Percentiles rank a stretch among this genome's conserved stretches.
Conservation (phyloP, 2,888 invertebrate species). For the Agrotis segetum region DNA sequence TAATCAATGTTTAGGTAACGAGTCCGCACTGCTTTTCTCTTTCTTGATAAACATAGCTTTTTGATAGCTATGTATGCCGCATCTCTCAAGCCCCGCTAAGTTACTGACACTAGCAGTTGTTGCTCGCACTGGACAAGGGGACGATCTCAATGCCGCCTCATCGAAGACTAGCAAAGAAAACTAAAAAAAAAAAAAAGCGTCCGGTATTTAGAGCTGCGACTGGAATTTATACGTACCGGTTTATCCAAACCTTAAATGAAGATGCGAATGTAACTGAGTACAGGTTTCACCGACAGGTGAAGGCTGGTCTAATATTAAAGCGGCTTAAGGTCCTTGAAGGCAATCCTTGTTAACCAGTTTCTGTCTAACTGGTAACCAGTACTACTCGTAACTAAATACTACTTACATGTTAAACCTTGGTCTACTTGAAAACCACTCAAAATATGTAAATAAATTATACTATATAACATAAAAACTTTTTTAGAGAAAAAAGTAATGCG, state of each 20-base stretch:
- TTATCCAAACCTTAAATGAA: neutral
- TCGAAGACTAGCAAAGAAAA: no score
- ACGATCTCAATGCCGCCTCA: no score
- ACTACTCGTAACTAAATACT: neutral
- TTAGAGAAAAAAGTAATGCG: neutral
- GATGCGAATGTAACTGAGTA: slow-evolving; percentile 2
- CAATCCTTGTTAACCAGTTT: slow-evolving; percentile 38
- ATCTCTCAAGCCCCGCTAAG: no score
- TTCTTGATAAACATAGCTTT: no score
- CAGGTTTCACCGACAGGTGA: slow-evolving; percentile 13
- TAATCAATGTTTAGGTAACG: no score
- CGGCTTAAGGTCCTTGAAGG: slow-evolving; percentile 35
- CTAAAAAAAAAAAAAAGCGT: neutral
- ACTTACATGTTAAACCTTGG: slow-evolving; percentile 46
- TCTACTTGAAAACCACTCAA: slow-evolving; percentile 47
- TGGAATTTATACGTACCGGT: neutral
- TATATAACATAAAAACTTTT: neutral
- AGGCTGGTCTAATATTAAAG: slow-evolving; percentile 15
- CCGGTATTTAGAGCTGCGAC: neutral
- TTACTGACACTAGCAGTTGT: no score
- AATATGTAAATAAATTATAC: slow-evolving; percentile 26
- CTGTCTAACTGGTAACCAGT: slow-evolving; percentile 27
- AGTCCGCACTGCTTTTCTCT: no score
- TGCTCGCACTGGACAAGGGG: no score
- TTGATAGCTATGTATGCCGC: no score